Percentiles rank a stretch among this genome's conserved stretches.
Evolutionary conservation across 2,888 invertebrate genomes (phyloP).

Genomic region (Andricus curvator): DNA sequence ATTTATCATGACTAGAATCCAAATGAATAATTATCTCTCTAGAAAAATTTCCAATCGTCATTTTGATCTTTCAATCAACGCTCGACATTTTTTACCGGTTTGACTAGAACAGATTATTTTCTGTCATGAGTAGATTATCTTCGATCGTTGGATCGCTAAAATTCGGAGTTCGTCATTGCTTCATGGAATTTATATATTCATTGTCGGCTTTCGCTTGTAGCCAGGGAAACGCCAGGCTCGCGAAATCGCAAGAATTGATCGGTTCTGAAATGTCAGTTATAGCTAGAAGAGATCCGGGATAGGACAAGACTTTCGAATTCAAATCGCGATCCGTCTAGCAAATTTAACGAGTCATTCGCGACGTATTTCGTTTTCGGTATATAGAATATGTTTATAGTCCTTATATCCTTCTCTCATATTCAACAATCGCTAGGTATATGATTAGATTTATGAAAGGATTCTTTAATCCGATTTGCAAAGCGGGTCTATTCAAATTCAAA

Average conservation of each 20-base stretch:
- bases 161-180: slow-evolving; percentile 26
- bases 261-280: slow-evolving; percentile 30
- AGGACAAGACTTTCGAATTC: slow-evolving; percentile 24
- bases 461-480: slow-evolving; percentile 17
- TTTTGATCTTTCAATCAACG: slow-evolving; percentile 39
- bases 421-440: background rate
- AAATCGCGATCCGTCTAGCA: slow-evolving; percentile 14
- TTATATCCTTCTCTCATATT: background rate
- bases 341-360: slow-evolving; percentile 35
- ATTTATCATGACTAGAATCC: slow-evolving; percentile 28
- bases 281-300: slow-evolving; percentile 32
- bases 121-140: slow-evolving; percentile 35
- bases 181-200: slow-evolving; percentile 27
- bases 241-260: slow-evolving; percentile 26
- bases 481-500: background rate
- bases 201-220: slow-evolving; percentile 13
- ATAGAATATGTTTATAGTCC: background rate
- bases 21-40: slow-evolving; percentile 31
- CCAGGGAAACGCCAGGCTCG: slow-evolving; percentile 32
- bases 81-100: slow-evolving; percentile 37
- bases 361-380: background rate
- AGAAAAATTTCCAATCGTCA: slow-evolving; percentile 28
- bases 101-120: slow-evolving; percentile 34
- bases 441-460: slow-evolving; percentile 14
- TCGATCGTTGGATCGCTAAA: slow-evolving; percentile 32